Conservation (phyloP, 2,113 vertebrate species). For the Fregetta grallaria region DNA sequence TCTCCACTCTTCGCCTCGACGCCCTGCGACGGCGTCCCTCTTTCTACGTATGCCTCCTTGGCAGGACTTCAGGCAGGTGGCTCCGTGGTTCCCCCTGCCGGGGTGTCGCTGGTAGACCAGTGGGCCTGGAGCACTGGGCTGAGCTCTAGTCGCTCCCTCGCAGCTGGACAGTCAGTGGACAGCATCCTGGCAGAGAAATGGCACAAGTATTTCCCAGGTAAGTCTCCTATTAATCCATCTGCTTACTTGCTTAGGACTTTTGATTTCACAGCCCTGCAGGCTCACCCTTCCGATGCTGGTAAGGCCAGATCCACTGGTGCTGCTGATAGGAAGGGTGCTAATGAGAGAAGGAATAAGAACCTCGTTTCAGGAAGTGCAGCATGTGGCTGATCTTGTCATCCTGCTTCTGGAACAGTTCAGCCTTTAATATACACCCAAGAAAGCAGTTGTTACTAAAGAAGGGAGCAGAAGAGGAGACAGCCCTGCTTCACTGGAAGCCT, state of each 20-base stretch:
- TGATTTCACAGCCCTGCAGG: background rate
- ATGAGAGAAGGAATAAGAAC: background rate
- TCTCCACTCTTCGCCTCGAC: background rate
- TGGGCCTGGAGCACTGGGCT: constrained; percentile 62
- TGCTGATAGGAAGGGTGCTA: background rate
- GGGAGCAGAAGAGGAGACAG: background rate
- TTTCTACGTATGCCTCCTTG: background rate
- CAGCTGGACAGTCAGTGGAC: constrained; percentile 56
- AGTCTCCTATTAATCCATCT: background rate
- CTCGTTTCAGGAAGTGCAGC: background rate
- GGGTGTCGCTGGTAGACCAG: background rate
- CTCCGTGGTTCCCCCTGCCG: background rate
- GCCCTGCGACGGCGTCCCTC: background rate
- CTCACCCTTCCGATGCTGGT: fast-evolving
- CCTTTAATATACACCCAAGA: fast-evolving
- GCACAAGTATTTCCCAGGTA: constrained; percentile 85
- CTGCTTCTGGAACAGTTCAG: background rate
- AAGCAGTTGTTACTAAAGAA: background rate
- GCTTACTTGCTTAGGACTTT: fast-evolving
- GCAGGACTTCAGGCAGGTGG: background rate
- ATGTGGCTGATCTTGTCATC: background rate
- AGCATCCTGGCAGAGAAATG: constrained; percentile 77
- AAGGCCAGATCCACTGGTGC: background rate
- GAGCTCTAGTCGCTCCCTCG: background rate
- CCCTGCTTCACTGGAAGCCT: background rate